phyloP scores from a whole-genome alignment of 2,888 invertebrate species.

The Adineta ricciae region DNA sequence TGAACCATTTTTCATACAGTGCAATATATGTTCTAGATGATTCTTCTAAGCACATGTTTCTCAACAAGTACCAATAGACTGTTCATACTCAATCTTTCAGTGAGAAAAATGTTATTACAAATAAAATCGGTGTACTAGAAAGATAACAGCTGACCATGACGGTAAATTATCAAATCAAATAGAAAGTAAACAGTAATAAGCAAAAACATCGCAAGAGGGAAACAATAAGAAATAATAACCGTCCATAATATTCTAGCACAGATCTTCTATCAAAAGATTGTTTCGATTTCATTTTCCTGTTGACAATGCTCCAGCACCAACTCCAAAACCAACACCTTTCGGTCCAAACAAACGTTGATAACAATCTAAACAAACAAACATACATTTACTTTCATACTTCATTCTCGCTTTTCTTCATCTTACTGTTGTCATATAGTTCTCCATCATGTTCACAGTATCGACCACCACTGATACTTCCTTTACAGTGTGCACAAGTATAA shows the following conservation, averaged over 20 bases:
- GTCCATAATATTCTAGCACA: too few species aligned
- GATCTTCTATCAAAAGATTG: too few species aligned
- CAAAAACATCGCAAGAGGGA: too few species aligned
- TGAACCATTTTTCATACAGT: too few species aligned
- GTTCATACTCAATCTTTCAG: not conserved
- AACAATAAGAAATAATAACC: too few species aligned
- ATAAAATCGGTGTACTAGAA: not conserved
- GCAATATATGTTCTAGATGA: too few species aligned
- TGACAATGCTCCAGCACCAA: slow-evolving; percentile 29
- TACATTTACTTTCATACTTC: too few species aligned
- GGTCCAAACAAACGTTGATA: slow-evolving; percentile 30
- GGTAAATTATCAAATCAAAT: not conserved
- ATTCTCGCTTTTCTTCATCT: not conserved
- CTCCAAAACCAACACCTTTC: slow-evolving; percentile 15
- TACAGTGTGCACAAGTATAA: not conserved
- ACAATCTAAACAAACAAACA: slow-evolving; percentile 25
- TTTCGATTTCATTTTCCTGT: not conserved
- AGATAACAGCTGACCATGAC: not conserved
- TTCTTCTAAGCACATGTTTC: too few species aligned
- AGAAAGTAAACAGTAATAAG: not conserved
- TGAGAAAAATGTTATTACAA: not conserved
- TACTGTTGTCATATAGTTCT: not conserved
- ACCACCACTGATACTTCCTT: not conserved
- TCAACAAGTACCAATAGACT: too few species aligned
- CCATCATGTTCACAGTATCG: not conserved